phyloP scores from a whole-genome alignment of 1,140 invertebrate species.

The Cardiocondyla obscurior region DNA sequence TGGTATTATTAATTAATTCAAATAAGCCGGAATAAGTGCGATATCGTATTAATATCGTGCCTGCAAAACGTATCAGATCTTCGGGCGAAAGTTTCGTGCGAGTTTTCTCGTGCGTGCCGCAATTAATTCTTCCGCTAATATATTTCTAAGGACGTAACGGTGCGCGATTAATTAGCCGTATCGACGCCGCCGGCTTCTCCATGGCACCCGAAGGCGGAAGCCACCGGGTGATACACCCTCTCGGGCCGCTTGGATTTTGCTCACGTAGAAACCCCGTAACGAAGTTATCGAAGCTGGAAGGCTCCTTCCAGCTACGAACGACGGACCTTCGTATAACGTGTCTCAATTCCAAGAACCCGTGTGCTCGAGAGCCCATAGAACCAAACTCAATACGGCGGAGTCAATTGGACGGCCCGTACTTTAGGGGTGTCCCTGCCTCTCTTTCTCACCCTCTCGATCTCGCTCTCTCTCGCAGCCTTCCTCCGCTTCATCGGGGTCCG shows the following conservation, averaged over 20 bases:
- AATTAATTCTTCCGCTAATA: slow-evolving; percentile 3
- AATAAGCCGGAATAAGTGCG: slow-evolving; percentile 8
- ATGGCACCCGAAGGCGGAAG: slow-evolving; percentile 13
- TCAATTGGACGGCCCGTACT: slow-evolving; percentile 79
- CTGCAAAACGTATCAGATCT: background rate
- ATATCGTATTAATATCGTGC: background rate
- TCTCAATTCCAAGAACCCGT: slow-evolving; percentile 73
- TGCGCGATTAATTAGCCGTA: slow-evolving; percentile 44
- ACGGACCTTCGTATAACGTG: slow-evolving; percentile 73
- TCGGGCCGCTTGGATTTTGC: slow-evolving; percentile 74
- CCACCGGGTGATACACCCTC: slow-evolving; percentile 41
- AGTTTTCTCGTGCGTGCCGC: background rate
- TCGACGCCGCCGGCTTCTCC: slow-evolving; percentile 1
- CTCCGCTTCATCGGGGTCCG: slow-evolving; percentile 40
- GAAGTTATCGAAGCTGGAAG: slow-evolving; percentile 74
- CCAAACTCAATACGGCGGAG: slow-evolving; percentile 81
- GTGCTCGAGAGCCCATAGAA: slow-evolving; percentile 80
- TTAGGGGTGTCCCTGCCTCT: slow-evolving; percentile 66
- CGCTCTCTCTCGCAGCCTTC: slow-evolving; percentile 55
- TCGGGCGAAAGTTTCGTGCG: background rate
- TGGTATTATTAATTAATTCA: background rate
- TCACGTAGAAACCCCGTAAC: slow-evolving; percentile 79
- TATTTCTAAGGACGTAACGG: background rate
- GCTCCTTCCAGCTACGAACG: slow-evolving; percentile 60
- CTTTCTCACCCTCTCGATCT: slow-evolving; percentile 62